These are phyloP conservation scores for Andrena trimmerana DNA, from an alignment of 2,888 invertebrate genomes.

Conservation along the genomic window DNA sequence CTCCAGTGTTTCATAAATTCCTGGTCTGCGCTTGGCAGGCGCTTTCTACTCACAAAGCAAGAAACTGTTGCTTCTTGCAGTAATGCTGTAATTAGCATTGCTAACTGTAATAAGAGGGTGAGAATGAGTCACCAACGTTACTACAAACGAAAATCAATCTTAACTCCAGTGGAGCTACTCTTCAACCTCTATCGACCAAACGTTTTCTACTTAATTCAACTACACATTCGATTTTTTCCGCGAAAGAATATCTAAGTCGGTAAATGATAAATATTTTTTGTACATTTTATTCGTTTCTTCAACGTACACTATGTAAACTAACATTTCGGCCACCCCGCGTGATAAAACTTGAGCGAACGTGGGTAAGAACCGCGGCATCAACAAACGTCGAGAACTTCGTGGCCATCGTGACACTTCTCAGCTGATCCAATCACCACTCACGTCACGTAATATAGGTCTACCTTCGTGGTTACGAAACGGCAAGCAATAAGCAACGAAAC, in stretches of 20 bases:
- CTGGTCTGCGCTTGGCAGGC: too few species aligned
- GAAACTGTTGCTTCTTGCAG: too few species aligned
- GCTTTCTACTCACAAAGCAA: too few species aligned
- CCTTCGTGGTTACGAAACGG: constrained; percentile 61
- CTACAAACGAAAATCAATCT: background rate
- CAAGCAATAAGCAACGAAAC: constrained; percentile 56
- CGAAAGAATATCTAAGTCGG: too few species aligned
- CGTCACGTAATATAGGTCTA: constrained; percentile 68
- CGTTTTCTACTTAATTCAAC: background rate
- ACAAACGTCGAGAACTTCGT: background rate
- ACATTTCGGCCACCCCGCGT: background rate
- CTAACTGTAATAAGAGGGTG: too few species aligned
- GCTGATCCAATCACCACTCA: constrained; percentile 47
- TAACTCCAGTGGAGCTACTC: too few species aligned
- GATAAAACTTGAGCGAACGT: background rate
- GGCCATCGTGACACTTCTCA: constrained; percentile 36
- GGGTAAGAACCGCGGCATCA: background rate
- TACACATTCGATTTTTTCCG: too few species aligned
- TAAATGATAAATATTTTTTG: too few species aligned
- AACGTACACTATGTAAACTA: background rate
- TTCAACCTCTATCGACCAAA: background rate
- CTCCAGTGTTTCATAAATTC: too few species aligned
- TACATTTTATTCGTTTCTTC: background rate
- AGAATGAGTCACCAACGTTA: background rate
- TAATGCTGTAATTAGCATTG: too few species aligned